phyloP scores from a whole-genome alignment of 1,140 invertebrate species.

The Calephelis virginiensis region DNA sequence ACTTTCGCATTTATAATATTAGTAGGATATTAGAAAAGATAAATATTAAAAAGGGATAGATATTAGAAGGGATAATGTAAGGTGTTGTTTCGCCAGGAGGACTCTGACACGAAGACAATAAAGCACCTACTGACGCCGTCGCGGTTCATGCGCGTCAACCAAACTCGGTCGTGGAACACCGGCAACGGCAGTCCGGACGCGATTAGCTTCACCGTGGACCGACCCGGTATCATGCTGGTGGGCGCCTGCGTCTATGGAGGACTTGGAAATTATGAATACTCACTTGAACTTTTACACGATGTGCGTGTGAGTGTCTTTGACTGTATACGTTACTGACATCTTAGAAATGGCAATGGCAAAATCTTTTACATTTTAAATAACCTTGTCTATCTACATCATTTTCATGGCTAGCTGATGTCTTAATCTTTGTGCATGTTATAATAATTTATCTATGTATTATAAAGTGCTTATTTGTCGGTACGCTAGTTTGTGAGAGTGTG shows the following conservation, averaged over 20 bases:
- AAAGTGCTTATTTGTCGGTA: no score
- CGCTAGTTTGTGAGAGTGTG: no score
- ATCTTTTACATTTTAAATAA: no score
- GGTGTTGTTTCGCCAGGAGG: constrained; percentile 72
- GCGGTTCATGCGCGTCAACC: constrained; percentile 93
- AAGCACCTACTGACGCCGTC: constrained; percentile 91
- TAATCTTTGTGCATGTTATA: no score
- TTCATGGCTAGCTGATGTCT: no score
- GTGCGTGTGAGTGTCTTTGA: constrained; percentile 41
- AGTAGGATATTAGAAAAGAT: no score
- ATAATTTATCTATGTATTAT: no score
- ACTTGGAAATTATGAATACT: constrained; percentile 91
- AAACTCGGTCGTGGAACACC: constrained; percentile 96
- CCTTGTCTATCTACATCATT: no score
- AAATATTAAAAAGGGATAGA: no score
- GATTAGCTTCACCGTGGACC: constrained; percentile 96
- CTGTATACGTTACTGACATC: background rate
- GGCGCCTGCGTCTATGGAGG: constrained; percentile 94
- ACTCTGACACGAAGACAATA: constrained; percentile 76
- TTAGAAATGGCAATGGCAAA: no score
- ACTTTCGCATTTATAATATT: no score
- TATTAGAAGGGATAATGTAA: no score
- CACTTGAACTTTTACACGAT: constrained; percentile 94
- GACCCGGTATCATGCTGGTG: constrained; percentile 91
- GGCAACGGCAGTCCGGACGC: constrained; percentile 98